Evolutionary conservation across 2,113 vertebrate genomes (phyloP).

Genomic region (Aegotheles bennettii): DNA sequence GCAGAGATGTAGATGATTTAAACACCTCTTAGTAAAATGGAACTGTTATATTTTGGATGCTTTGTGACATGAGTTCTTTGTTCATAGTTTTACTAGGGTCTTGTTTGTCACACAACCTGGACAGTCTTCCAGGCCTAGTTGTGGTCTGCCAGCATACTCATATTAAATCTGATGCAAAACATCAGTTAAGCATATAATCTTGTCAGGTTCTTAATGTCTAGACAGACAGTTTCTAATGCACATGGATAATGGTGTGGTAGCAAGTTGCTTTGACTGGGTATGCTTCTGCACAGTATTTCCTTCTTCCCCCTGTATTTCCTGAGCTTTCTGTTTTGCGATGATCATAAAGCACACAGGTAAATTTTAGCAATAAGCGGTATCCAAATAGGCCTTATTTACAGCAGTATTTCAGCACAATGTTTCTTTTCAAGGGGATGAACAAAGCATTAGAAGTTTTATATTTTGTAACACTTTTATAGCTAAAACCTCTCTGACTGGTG

Average conservation of each 20-base stretch:
- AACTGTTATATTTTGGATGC: background rate
- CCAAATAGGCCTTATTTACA: background rate
- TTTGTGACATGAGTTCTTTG: background rate
- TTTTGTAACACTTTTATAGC: background rate
- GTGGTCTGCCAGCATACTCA: background rate
- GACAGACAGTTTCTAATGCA: background rate
- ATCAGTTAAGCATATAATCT: background rate
- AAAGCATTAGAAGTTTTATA: background rate
- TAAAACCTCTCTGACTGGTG: background rate
- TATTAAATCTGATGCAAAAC: background rate
- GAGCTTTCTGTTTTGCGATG: background rate
- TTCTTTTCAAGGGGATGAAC: background rate
- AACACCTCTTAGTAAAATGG: background rate
- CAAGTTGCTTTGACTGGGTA: background rate
- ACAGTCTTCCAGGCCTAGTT: background rate
- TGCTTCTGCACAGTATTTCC: background rate
- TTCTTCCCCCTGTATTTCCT: background rate
- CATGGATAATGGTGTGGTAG: background rate
- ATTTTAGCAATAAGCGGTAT: background rate
- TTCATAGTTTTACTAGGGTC: background rate
- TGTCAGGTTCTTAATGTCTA: background rate
- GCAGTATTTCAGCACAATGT: background rate
- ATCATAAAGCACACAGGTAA: background rate
- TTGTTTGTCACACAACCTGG: background rate
- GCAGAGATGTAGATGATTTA: background rate